Evolutionary conservation across 2,113 vertebrate genomes (phyloP).

Genomic region (Miniopterus natalensis): DNA sequence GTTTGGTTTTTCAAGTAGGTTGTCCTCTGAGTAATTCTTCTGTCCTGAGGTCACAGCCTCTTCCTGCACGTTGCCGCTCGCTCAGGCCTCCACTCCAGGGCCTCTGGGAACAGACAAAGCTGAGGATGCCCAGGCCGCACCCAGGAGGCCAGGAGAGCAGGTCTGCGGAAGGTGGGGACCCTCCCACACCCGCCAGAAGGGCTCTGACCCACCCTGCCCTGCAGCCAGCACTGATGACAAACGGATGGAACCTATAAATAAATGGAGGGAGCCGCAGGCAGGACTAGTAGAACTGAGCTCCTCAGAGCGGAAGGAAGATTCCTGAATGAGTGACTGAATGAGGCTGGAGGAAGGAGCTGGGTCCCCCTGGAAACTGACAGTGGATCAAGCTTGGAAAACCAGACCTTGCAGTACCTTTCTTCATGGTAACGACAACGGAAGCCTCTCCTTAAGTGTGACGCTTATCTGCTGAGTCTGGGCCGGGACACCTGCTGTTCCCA

Average conservation of each 20-base stretch:
- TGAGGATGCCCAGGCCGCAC: no score
- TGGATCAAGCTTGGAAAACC: neutral
- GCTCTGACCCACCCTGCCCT: neutral
- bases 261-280: constrained; percentile 55
- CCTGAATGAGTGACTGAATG: neutral
- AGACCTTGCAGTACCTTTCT: no score
- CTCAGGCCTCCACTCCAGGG: no score
- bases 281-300: neutral
- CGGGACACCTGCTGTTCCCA: neutral
- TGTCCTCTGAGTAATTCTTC: no score
- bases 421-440: neutral
- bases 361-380: neutral
- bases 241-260: constrained; percentile 58
- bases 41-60: no score
- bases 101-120: no score
- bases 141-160: no score
- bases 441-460: neutral
- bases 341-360: neutral
- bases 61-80: no score
- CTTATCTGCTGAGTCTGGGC: no score
- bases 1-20: no score
- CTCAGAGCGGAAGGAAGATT: neutral
- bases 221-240: neutral
- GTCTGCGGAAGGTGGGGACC: no score
- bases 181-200: neutral